These are phyloP conservation scores for Aviceda subcristata DNA, from an alignment of 2,113 vertebrate species.

Conservation along the genomic window DNA sequence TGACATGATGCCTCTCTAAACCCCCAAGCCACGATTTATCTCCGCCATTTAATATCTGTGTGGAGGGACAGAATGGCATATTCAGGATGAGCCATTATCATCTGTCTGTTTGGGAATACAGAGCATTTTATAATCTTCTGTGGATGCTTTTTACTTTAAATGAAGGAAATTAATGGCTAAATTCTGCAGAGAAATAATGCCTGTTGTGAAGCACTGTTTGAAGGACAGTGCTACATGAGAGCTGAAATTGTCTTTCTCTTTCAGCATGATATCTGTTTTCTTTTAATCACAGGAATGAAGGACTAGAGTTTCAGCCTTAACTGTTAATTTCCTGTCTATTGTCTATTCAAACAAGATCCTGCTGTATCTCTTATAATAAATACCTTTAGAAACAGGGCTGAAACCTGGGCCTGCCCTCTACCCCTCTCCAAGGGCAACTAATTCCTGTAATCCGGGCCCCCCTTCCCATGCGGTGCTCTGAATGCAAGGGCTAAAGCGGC, in stretches of 20 bases:
- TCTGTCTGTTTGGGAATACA: slow-evolving; percentile 19
- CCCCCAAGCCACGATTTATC: slow-evolving; percentile 21
- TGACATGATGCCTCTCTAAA: slow-evolving; percentile 36
- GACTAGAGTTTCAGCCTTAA: slow-evolving; percentile 41
- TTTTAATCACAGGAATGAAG: slow-evolving; percentile 55
- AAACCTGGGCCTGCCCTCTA: not conserved
- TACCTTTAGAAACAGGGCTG: not conserved
- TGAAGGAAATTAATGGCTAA: slow-evolving; percentile 32
- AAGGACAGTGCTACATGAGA: slow-evolving; percentile 34
- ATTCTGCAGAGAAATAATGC: slow-evolving; percentile 24
- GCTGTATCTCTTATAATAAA: slow-evolving; percentile 11
- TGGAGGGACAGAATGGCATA: not conserved
- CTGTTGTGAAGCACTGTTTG: not conserved
- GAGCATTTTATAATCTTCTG: slow-evolving; percentile 5
- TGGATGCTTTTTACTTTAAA: slow-evolving; percentile 33
- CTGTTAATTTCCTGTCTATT: slow-evolving; percentile 58
- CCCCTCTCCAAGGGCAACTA: not conserved
- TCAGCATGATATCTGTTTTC: slow-evolving; percentile 55
- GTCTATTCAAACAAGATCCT: slow-evolving; percentile 47
- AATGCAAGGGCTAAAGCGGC: not conserved
- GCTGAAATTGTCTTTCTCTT: slow-evolving; percentile 32
- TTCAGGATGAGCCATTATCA: slow-evolving; percentile 44
- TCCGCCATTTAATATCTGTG: slow-evolving; percentile 41
- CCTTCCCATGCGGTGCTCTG: not conserved
- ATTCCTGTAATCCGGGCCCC: not conserved